These are phyloP conservation scores for Aspidapion aeneum DNA, from an alignment of 2,888 invertebrate genomes.

Conservation along the genomic window DNA sequence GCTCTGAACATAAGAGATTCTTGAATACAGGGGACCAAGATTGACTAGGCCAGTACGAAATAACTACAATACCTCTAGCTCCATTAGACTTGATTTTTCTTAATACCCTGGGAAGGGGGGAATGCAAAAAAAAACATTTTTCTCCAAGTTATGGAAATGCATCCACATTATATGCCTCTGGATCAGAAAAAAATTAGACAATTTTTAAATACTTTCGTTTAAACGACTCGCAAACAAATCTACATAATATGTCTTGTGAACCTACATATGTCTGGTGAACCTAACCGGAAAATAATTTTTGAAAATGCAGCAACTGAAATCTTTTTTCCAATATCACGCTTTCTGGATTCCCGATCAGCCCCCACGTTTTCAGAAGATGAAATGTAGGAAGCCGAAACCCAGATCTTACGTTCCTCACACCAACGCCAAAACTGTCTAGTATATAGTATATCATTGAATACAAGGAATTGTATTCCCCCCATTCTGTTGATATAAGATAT, in stretches of 20 bases:
- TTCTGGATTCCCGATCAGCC: neutral
- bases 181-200: conserved; percentile 8
- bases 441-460: neutral
- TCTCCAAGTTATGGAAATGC: conserved; percentile 14
- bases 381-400: conserved; percentile 3
- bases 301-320: neutral
- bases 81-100: conserved; percentile 30
- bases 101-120: conserved; percentile 17
- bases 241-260: conserved; percentile 3
- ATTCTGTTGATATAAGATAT: neutral
- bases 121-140: conserved; percentile 10
- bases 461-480: conserved; percentile 21
- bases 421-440: neutral
- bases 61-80: conserved; percentile 15
- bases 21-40: conserved; percentile 16
- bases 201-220: conserved; percentile 9
- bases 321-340: neutral
- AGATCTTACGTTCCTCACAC: neutral
- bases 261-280: conserved; percentile 9
- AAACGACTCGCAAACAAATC: conserved; percentile 11
- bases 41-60: conserved; percentile 18
- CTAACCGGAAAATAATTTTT: conserved; percentile 3
- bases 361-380: neutral
- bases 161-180: conserved; percentile 9
- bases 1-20: conserved; percentile 4